Evolutionary conservation across 2,888 invertebrate genomes (phyloP).

Genomic region (Plebejus melissa): DNA sequence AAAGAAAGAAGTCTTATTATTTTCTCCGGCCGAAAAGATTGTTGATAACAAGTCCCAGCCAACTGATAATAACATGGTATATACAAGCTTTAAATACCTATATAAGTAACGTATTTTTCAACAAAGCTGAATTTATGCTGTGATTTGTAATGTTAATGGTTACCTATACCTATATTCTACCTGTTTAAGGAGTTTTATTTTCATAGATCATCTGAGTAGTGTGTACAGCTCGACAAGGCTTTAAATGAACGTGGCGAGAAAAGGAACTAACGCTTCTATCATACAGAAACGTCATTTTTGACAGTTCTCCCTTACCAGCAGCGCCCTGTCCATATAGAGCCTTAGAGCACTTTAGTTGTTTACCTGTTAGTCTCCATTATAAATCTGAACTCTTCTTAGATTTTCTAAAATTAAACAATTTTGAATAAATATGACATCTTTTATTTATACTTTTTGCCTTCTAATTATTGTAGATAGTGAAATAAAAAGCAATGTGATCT

Average conservation of each 20-base stretch:
- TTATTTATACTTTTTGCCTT: neutral
- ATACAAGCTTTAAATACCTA: slow-evolving; percentile 36
- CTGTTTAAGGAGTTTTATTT: slow-evolving; percentile 2
- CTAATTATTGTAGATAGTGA: too few relatives aligned
- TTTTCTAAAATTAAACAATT: slow-evolving; percentile 8
- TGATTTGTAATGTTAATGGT: slow-evolving; percentile 38
- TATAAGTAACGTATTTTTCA: slow-evolving; percentile 38
- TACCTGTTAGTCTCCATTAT: neutral
- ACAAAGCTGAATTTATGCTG: slow-evolving; percentile 48
- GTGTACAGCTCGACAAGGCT: neutral
- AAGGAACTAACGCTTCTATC: too few relatives aligned
- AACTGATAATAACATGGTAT: slow-evolving; percentile 30
- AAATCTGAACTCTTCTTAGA: neutral
- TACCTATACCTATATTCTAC: neutral
- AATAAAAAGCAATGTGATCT: too few relatives aligned
- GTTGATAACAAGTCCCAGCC: neutral
- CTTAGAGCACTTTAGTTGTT: neutral
- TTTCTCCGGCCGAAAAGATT: neutral
- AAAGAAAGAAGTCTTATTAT: neutral
- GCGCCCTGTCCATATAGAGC: too few relatives aligned
- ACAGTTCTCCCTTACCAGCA: too few relatives aligned
- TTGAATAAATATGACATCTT: neutral
- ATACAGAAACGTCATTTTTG: too few relatives aligned
- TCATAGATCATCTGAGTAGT: slow-evolving; percentile 16
- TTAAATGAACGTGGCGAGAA: too few relatives aligned